Base-by-base conservation (phyloP, 2,797 vertebrate genomes). In the Harpagifer antarcticus region DNA sequence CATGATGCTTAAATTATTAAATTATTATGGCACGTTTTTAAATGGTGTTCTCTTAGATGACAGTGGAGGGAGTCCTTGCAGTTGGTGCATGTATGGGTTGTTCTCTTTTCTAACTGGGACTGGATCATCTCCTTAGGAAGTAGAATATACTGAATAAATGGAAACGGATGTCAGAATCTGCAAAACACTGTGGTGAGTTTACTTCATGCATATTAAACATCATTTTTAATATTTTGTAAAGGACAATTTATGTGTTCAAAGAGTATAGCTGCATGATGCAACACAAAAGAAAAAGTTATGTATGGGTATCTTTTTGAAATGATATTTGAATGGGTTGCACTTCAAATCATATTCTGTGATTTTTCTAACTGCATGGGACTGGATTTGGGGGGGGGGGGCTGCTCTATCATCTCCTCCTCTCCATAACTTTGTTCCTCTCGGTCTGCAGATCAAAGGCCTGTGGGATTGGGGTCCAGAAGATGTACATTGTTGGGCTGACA, bases 361-460 rank as follows among this genome's bases (percentile, higher is more conserved):
- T 74, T 87, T 80, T 78, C 78, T 69, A 87, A 88, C 72, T 86
- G 50, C 16, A 31, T 31, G 19, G 10, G 3, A 14, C 15, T 0
- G 27, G 1, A 16, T 37, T 9, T 6, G 27, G 16, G 7, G 8
- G 8, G 8, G 44, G 13, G 52, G 86, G 89, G 78, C 89, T 92
- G 72, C 85, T 82, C 53, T 72, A 75, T 81, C 81, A 84, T 82
- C 83, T 66, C 78, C 92, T 93, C 90, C 93, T 94, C 91, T 91
- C 86, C 91, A 93, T 93, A 95, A 96, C 95, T 94, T 95, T 94
- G 95, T 95, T 95, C 93, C 96, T 95, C 96, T 96, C 92, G 95
- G 95, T 96, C 94, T 93, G 94, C 92, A 95, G 96, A 98, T 98
- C 96, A 99, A 98, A 98, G 96, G 91, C 85, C 81, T 87, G 90